Evolutionary conservation across 2,888 invertebrate genomes (phyloP).

Genomic region (Parnassius smintheus): DNA sequence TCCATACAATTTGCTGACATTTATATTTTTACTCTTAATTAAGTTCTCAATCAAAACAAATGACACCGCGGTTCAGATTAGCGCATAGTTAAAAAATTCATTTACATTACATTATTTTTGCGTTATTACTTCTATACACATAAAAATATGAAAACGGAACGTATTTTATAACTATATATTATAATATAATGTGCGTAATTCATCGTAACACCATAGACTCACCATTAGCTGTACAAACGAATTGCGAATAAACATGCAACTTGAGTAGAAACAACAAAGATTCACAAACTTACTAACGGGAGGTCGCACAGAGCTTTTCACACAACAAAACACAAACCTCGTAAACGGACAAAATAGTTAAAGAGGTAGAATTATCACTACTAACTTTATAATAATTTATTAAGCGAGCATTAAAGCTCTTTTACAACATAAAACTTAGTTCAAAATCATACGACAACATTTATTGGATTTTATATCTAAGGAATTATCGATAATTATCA

Average conservation of each 20-base stretch:
- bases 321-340: neutral
- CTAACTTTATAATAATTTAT: slow-evolving; percentile 15
- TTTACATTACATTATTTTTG: slow-evolving; percentile 30
- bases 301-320: neutral
- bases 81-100: slow-evolving; percentile 3
- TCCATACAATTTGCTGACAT: neutral
- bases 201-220: slow-evolving; percentile 58
- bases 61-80: neutral
- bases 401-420: slow-evolving; percentile 12
- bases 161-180: slow-evolving; percentile 42
- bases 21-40: neutral
- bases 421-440: slow-evolving; percentile 3
- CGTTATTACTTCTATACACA: slow-evolving; percentile 62
- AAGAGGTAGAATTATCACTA: slow-evolving; percentile 11
- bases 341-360: slow-evolving; percentile 5
- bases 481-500: slow-evolving; percentile 2
- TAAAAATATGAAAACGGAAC: slow-evolving; percentile 68
- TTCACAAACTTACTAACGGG: slow-evolving; percentile 2
- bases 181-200: slow-evolving; percentile 65
- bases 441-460: slow-evolving; percentile 1
- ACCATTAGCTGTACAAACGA: slow-evolving; percentile 59
- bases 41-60: slow-evolving; percentile 3
- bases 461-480: slow-evolving; percentile 8
- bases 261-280: slow-evolving; percentile 10
- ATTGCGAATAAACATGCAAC: slow-evolving; percentile 26